These are phyloP conservation scores for Narcine bancroftii DNA, from an alignment of 2,113 vertebrate species.

Conservation along the genomic window DNA sequence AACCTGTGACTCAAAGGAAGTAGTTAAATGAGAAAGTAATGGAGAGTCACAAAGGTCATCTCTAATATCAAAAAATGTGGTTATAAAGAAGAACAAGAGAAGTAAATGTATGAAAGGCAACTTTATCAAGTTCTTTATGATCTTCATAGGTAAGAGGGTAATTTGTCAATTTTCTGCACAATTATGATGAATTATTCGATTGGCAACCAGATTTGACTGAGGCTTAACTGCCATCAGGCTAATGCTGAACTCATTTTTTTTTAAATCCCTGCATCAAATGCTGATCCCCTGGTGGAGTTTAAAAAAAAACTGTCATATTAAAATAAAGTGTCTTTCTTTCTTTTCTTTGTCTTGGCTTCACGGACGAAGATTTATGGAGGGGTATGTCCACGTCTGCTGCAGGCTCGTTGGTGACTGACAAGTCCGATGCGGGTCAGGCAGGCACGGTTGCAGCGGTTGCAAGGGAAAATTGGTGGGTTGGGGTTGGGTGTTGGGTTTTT, in stretches of 20 bases:
- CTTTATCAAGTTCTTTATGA: neutral
- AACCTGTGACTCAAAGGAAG: neutral
- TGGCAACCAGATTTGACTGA: neutral
- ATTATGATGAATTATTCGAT: neutral
- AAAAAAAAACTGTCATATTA: too few relatives aligned
- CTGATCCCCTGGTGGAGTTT: neutral
- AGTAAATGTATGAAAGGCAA: neutral
- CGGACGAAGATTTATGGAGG: too few relatives aligned
- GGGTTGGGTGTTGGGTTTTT: too few relatives aligned
- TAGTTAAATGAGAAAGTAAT: neutral
- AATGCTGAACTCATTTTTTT: neutral
- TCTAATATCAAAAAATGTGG: neutral
- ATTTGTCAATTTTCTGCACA: neutral
- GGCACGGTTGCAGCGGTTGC: too few relatives aligned
- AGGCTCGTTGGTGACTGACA: too few relatives aligned
- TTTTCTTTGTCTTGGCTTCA: too few relatives aligned
- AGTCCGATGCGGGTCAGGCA: too few relatives aligned
- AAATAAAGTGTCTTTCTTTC: too few relatives aligned
- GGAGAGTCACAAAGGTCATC: neutral
- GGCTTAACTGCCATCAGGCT: neutral
- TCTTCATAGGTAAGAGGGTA: neutral
- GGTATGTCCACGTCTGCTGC: too few relatives aligned
- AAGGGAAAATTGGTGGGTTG: too few relatives aligned
- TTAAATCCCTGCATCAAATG: neutral
- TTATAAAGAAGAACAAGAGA: neutral